Conservation (phyloP, 2,797 vertebrate genomes). For the Leucoraja ocellata region DNA sequence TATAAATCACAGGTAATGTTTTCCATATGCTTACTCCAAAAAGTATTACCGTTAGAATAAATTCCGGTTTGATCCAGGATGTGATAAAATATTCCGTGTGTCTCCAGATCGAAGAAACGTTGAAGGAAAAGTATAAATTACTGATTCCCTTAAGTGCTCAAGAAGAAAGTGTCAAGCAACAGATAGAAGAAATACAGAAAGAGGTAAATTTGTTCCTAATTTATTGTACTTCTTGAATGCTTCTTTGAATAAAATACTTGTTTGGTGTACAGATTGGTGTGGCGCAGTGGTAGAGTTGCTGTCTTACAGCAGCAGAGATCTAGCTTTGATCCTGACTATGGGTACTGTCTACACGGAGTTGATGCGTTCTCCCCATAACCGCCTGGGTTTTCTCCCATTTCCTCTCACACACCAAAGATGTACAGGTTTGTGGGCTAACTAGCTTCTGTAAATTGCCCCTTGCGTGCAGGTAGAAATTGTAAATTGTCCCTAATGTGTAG, state of each 20-base stretch:
- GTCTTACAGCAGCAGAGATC: too few species aligned
- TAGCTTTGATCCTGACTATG: too few species aligned
- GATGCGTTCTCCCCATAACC: too few species aligned
- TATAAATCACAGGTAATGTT: constrained; percentile 55
- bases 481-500: too few species aligned
- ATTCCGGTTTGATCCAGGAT: neutral
- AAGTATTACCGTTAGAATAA: neutral
- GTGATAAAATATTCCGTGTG: constrained; percentile 29
- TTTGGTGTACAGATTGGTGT: neutral
- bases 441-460: too few species aligned
- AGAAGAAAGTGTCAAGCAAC: neutral
- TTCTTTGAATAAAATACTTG: neutral
- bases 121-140: neutral
- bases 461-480: too few species aligned
- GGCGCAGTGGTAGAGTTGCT: too few species aligned
- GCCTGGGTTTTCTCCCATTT: too few species aligned
- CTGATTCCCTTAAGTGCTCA: neutral
- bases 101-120: constrained; percentile 43
- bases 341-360: too few species aligned
- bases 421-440: too few species aligned
- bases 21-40: constrained; percentile 29
- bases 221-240: neutral
- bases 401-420: too few species aligned
- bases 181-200: constrained; percentile 44
- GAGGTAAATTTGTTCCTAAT: constrained; percentile 44